phyloP scores from a whole-genome alignment of 2,797 vertebrate genomes.

The Ptychobarbus kaznakovi region DNA sequence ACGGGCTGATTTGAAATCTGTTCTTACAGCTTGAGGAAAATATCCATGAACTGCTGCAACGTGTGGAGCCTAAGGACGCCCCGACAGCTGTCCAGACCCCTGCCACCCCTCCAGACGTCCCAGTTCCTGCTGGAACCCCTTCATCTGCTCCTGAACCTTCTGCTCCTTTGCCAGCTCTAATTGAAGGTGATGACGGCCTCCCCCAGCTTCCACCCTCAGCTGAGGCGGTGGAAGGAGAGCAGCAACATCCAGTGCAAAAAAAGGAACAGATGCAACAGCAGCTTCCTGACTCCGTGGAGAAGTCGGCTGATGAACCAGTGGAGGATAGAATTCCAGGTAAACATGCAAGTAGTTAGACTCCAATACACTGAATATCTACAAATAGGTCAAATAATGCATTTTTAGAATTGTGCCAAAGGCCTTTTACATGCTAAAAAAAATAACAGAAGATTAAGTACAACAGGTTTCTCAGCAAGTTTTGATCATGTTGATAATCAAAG shows the following conservation, averaged over 20 bases:
- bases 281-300: constrained; percentile 64
- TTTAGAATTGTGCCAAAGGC: background rate
- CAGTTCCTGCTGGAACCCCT: constrained; percentile 59
- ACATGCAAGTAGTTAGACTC: constrained; percentile 4
- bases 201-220: constrained; percentile 68
- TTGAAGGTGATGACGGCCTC: constrained; percentile 70
- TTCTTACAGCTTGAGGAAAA: constrained; percentile 84
- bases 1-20: background rate
- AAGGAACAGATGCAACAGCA: constrained; percentile 60
- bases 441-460: background rate
- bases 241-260: constrained; percentile 65
- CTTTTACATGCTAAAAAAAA: background rate
- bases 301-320: constrained; percentile 59
- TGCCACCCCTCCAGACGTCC: constrained; percentile 55
- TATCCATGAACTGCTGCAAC: constrained; percentile 82
- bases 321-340: constrained; percentile 69
- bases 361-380: background rate
- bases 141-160: constrained; percentile 65
- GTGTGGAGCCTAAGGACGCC: constrained; percentile 75
- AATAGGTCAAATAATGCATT: background rate
- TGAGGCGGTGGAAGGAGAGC: constrained; percentile 69
- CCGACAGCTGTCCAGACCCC: constrained; percentile 54
- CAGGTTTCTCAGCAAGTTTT: background rate
- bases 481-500: background rate
- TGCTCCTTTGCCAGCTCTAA: constrained; percentile 62